These are phyloP conservation scores for Cheumatopsyche charites DNA, from an alignment of 1,140 invertebrate genomes.

Conservation along the genomic window DNA sequence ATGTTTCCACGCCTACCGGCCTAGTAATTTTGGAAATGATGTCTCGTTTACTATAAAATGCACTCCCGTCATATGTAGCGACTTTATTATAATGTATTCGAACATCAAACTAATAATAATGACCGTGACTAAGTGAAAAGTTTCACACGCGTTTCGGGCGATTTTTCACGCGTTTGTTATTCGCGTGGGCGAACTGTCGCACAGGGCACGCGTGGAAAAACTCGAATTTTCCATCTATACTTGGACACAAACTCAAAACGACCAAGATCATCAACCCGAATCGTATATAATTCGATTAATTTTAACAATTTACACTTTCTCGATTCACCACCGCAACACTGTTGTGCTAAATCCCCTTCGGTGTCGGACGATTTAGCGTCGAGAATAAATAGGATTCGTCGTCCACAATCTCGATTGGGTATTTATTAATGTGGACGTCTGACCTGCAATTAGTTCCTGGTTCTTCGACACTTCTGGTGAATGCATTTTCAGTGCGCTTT, in stretches of 20 bases:
- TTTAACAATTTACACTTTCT: no score
- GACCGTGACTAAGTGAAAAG: slow-evolving; percentile 1
- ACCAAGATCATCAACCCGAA: no score
- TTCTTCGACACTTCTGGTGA: slow-evolving; percentile 11
- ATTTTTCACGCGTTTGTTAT: background rate
- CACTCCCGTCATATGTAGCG: background rate
- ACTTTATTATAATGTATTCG: background rate
- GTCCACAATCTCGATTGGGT: slow-evolving; percentile 12
- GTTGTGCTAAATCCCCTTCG: background rate
- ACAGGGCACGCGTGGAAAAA: no score
- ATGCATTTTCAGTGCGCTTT: background rate
- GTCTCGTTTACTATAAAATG: slow-evolving; percentile 6
- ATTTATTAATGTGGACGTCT: slow-evolving; percentile 19
- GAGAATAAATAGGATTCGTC: slow-evolving; percentile 6
- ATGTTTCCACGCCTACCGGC: background rate
- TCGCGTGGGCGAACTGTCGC: no score
- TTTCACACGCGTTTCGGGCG: background rate
- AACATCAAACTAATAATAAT: slow-evolving; percentile 13
- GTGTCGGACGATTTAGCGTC: slow-evolving; percentile 8
- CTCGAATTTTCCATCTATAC: no score
- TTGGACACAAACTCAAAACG: no score
- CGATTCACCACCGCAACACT: no score
- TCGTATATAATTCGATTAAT: no score
- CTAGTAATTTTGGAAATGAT: slow-evolving; percentile 11
- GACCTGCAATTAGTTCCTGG: slow-evolving; percentile 14